Conservation (phyloP, 1,140 invertebrate genomes). For the Hypothenemus hampei region DNA sequence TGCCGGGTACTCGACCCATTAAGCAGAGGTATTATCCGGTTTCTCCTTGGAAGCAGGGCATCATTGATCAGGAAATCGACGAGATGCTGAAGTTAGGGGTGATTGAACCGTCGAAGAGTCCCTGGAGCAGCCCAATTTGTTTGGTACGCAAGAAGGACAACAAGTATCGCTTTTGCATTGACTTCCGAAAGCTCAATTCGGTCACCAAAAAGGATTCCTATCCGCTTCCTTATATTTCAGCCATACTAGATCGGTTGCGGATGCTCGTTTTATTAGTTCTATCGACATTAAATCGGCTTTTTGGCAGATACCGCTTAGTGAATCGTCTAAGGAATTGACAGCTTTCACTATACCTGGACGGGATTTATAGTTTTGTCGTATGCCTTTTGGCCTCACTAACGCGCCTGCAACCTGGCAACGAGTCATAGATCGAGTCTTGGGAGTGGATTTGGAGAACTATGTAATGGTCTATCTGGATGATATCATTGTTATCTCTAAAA, state of each 20-base stretch:
- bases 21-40: constrained; percentile 14
- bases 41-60: constrained; percentile 6
- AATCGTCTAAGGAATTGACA: constrained; percentile 40
- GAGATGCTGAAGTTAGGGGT: constrained; percentile 23
- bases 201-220: constrained; percentile 30
- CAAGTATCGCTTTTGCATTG: constrained; percentile 17
- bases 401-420: constrained; percentile 43
- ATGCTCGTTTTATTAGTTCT: constrained; percentile 36
- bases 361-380: constrained; percentile 38
- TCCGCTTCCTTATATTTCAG: constrained; percentile 23
- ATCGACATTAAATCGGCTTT: constrained; percentile 38
- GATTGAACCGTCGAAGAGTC: constrained; percentile 28
- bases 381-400: constrained; percentile 38
- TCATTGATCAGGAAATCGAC: constrained; percentile 26
- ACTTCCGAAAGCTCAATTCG: constrained; percentile 17
- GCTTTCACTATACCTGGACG: constrained; percentile 41
- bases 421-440: constrained; percentile 19
- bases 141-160: constrained; percentile 25
- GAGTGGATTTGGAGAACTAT: constrained; percentile 23
- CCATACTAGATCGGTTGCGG: constrained; percentile 32
- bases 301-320: constrained; percentile 39
- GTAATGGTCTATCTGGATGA: constrained; percentile 37
- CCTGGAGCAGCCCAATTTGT: constrained; percentile 20
- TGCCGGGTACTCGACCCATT: no score
- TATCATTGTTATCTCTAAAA: background rate